Evolutionary conservation across 1,140 invertebrate genomes (phyloP), one percentile per base, ranked within the genome.

Genomic region (Carposina sasakii): DNA sequence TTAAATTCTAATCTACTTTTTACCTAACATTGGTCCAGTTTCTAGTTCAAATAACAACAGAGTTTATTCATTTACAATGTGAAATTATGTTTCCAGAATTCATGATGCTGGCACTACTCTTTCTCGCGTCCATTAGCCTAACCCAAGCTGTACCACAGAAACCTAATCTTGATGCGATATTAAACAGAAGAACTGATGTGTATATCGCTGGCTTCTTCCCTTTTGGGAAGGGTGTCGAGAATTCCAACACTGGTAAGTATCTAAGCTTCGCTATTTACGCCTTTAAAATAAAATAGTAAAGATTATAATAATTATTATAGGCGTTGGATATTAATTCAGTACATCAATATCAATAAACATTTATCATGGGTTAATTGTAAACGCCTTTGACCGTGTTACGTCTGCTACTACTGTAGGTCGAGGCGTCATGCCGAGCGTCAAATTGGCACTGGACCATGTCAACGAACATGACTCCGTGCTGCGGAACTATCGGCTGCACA

Each of bases 121-220:
- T 75, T 43, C 40, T 77, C 22, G 23, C 39, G 19, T 22, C 69
- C 41, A 52, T 41, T 16, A 19, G 30, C 20, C n/a, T 65, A 15
- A 50, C 36, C 17, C 13, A 10, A 21, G 19, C 36, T 10, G 36
- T 20, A 10, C 72, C 75, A 4, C 85, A 86, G 63, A 86, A 86
- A 66, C 85, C 85, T 0, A 86, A 86, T 53, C 55, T 86, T 52
- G 85, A 86, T 56, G 78, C 75, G 3, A 85, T 85, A 37, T 49
- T 85, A 30, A 85, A 85, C 51, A 68, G 78, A 1, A 60, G 85
- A 6, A 84, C 81, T 2, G 93, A 96, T 68, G 92, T 96, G 28
- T 95, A 96, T 81, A 95, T 96, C 57, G 95, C 95, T 0, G 95
- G 95, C 10, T 96, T 97, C 85, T 96, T 97, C 68, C 95, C 95